Evolutionary conservation across 1,140 invertebrate species (phyloP).

Genomic region (Papilio dardanus): DNA sequence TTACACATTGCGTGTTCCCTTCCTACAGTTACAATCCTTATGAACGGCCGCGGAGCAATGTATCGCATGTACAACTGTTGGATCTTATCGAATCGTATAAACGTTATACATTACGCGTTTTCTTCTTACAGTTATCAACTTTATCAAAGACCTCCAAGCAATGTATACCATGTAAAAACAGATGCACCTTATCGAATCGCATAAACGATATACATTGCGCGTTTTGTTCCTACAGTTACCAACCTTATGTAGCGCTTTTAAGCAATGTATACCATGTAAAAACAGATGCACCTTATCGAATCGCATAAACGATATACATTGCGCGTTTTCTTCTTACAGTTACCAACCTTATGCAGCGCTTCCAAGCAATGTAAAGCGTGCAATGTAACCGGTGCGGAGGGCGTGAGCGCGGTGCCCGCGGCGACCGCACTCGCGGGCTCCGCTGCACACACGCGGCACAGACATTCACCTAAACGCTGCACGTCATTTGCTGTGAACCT

Average conservation of each 20-base stretch:
- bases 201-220: neutral
- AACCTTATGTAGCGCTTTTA: too few species aligned
- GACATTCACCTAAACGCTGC: constrained; percentile 89
- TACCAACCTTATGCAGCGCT: constrained; percentile 64
- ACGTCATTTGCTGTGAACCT: constrained; percentile 90
- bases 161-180: too few species aligned
- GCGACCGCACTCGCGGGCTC: constrained; percentile 94
- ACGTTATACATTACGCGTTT: neutral
- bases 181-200: too few species aligned
- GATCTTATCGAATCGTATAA: too few species aligned
- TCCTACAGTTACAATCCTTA: too few species aligned
- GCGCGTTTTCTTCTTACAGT: neutral
- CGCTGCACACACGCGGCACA: constrained; percentile 83
- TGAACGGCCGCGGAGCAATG: too few species aligned
- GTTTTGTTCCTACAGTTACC: neutral
- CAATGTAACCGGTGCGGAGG: constrained; percentile 85
- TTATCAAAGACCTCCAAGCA: too few species aligned
- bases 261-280: too few species aligned
- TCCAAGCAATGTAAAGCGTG: constrained; percentile 73
- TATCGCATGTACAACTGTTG: too few species aligned
- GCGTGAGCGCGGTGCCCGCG: constrained; percentile 87
- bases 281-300: too few species aligned
- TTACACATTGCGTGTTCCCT: neutral
- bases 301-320: neutral
- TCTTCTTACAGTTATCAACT: neutral